These are phyloP conservation scores for Embidobia sp. DNA, from an alignment of 2,888 invertebrate genomes.

Conservation along the genomic window DNA sequence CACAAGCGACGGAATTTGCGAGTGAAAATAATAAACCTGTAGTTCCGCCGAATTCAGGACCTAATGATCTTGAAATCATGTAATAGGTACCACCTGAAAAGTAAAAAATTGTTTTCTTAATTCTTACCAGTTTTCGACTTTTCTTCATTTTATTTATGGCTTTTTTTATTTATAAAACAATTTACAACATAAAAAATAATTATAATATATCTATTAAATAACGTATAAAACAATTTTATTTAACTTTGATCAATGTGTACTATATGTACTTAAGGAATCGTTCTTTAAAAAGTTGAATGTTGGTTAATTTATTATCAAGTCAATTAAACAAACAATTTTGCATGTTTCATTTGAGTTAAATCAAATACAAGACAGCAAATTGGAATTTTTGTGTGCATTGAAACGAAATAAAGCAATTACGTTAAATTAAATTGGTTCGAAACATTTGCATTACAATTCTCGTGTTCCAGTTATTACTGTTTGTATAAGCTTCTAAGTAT, in stretches of 20 bases:
- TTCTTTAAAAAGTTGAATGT: no score
- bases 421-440: slow-evolving; percentile 5
- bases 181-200: not conserved
- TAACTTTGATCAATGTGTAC: no score
- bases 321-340: no score
- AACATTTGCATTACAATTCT: slow-evolving; percentile 20
- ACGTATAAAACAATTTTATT: no score
- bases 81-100: slow-evolving; percentile 95
- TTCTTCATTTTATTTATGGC: no score
- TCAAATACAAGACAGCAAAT: not conserved
- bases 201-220: no score
- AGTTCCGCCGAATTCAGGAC: slow-evolving; percentile 98
- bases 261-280: no score
- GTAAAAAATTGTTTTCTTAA: not conserved
- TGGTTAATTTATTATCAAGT: no score
- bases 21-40: slow-evolving; percentile 98
- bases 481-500: no score
- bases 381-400: not conserved
- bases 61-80: slow-evolving; percentile 98
- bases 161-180: no score
- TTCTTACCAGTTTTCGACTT: no score
- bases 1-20: slow-evolving; percentile 97
- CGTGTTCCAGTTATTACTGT: slow-evolving; percentile 12
- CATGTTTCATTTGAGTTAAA: no score
- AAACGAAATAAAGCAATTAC: slow-evolving; percentile 2